phyloP scores from a whole-genome alignment of 2,888 invertebrate species.

The Leptura quadrifasciata region DNA sequence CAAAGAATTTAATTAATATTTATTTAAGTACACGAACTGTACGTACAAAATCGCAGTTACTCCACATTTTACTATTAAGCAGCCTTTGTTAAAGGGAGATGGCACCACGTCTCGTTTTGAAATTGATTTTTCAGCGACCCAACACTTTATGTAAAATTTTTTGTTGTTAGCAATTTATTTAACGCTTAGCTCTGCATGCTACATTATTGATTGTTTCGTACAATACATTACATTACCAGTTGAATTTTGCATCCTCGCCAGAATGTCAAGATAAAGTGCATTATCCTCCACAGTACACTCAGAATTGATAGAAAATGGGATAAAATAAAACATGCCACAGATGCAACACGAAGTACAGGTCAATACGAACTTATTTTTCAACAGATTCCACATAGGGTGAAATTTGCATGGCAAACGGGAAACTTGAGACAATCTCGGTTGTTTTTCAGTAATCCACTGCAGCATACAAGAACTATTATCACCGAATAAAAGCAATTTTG shows the following conservation, averaged over 20 bases:
- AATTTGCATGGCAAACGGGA: background rate
- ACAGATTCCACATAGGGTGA: background rate
- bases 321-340: background rate
- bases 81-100: conserved; percentile 3
- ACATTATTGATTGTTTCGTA: background rate
- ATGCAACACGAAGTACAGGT: background rate
- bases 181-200: background rate
- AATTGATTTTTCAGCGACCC: background rate
- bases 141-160: background rate
- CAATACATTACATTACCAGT: background rate
- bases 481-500: too few relatives aligned
- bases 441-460: too few relatives aligned
- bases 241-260: background rate
- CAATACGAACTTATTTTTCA: background rate
- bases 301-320: conserved; percentile 1
- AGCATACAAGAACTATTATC: too few relatives aligned
- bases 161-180: background rate
- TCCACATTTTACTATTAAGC: conserved; percentile 3
- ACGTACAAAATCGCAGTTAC: background rate
- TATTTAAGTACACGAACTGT: background rate
- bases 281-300: conserved; percentile 1
- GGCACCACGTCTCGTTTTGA: background rate
- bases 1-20: background rate
- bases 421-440: too few relatives aligned
- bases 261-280: background rate